Conservation (phyloP, 2,797 vertebrate genomes). For the Chelidonichthys spinosus region DNA sequence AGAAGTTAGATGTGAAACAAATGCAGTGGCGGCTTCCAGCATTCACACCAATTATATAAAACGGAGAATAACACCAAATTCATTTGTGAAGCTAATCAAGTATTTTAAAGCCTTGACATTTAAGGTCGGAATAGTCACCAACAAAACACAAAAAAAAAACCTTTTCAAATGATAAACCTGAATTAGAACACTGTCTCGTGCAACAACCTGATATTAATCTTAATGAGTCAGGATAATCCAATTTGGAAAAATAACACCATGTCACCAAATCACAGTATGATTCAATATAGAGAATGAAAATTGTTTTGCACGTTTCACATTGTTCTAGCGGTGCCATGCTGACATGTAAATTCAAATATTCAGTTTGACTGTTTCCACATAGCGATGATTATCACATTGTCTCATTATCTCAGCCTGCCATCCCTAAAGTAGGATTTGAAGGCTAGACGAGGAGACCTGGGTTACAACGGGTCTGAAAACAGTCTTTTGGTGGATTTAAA, state of each 20-base stretch:
- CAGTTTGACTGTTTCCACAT: slow-evolving; percentile 35
- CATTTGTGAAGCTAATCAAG: neutral
- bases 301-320: slow-evolving; percentile 19
- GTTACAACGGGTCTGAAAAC: slow-evolving; percentile 29
- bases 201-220: slow-evolving; percentile 6
- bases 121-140: neutral
- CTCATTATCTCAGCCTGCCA: slow-evolving; percentile 28
- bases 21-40: too few species aligned
- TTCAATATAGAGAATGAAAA: slow-evolving; percentile 25
- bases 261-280: slow-evolving; percentile 9
- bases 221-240: neutral
- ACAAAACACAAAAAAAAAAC: neutral
- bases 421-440: slow-evolving; percentile 13
- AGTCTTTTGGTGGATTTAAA: slow-evolving; percentile 49
- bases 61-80: neutral
- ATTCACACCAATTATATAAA: neutral
- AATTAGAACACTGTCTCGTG: neutral
- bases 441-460: slow-evolving; percentile 8
- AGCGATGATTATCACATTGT: slow-evolving; percentile 34
- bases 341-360: slow-evolving; percentile 43
- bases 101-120: neutral
- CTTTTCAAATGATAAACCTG: neutral
- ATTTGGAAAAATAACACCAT: neutral
- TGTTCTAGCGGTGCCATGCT: slow-evolving; percentile 19
- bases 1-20: too few species aligned